Base-by-base conservation (phyloP, 2,797 vertebrate genomes). In the Erithacus rubecula region DNA sequence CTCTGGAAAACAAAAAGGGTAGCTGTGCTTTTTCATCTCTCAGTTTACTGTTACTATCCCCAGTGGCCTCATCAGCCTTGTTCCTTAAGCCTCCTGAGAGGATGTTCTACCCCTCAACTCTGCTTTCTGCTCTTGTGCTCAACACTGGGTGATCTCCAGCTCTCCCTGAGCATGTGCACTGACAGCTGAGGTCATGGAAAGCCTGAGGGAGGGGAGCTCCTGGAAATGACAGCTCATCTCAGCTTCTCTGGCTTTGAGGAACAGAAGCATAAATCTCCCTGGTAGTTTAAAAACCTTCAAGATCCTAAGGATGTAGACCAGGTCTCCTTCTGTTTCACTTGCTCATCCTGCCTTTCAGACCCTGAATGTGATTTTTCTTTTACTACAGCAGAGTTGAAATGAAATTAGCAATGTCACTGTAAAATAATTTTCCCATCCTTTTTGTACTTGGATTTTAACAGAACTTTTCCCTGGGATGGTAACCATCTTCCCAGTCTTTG, bases 111-210 rank as follows among this genome's bases (percentile, higher is more conserved):
- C 63, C n/a, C 36, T 27, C 53, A 22, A 9, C 39, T 62, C 16
- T 15, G 0, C 32, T 60, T 37, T 91, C 36, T 84, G 56, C 34
- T 83, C 22, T 37, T 62, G 62, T 32, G 29, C 58, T 85, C 0
- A 1, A 10, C 10, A 1, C 8, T 56, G 18, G 17, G 12, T 60
- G 76, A 41, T 68, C 58, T 86, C 69, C 43, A 58, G 37, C 59
- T 56, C 21, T 91, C 41, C 9, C 43, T 53, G 30, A 23, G 26
- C 0, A 0, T n/a, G 18, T 53, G 30, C 30, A 41, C 46, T 0
- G 7, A 20, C 53, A 91, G 16, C 36, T 81, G 62, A 75, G 51
- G 30, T 55, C 15, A 36, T 56, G 62, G 77, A 49, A 76, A 72
- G 52, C 65, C n/a, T 29, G 49, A 88, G 87, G 37, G 14, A 64